phyloP scores from a whole-genome alignment of 2,888 invertebrate species.

The Melitaea athalia region DNA sequence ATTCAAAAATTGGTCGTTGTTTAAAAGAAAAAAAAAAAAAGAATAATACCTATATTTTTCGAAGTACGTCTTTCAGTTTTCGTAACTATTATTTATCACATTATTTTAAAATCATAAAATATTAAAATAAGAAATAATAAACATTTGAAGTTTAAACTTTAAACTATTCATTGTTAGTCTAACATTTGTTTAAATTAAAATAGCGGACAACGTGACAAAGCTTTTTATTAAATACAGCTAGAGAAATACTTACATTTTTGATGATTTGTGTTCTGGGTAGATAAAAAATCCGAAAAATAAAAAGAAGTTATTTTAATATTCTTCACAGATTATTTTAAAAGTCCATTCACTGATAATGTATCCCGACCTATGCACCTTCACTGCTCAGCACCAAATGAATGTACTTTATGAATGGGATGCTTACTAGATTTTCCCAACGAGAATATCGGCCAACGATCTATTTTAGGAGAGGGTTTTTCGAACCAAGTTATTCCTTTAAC shows the following conservation, averaged over 20 bases:
- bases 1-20: too few relatives aligned
- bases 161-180: too few relatives aligned
- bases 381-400: slow-evolving; percentile 71
- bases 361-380: slow-evolving; percentile 58
- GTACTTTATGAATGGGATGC: slow-evolving; percentile 74
- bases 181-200: too few relatives aligned
- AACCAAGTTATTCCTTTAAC: slow-evolving; percentile 38
- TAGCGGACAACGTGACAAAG: background rate
- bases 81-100: too few relatives aligned
- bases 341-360: slow-evolving; percentile 50
- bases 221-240: background rate
- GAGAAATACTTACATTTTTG: slow-evolving; percentile 31
- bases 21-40: too few relatives aligned
- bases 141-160: too few relatives aligned
- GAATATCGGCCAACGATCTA: slow-evolving; percentile 61
- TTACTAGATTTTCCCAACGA: slow-evolving; percentile 58
- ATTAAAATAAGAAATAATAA: too few relatives aligned
- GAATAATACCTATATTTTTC: too few relatives aligned
- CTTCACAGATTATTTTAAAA: slow-evolving; percentile 24
- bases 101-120: too few relatives aligned
- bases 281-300: slow-evolving; percentile 23
- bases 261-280: slow-evolving; percentile 13
- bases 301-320: slow-evolving; percentile 8
- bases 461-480: slow-evolving; percentile 58
- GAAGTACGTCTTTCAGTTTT: too few relatives aligned